phyloP scores from a whole-genome alignment of 2,888 invertebrate species.

The Chloroclystis v-ata region DNA sequence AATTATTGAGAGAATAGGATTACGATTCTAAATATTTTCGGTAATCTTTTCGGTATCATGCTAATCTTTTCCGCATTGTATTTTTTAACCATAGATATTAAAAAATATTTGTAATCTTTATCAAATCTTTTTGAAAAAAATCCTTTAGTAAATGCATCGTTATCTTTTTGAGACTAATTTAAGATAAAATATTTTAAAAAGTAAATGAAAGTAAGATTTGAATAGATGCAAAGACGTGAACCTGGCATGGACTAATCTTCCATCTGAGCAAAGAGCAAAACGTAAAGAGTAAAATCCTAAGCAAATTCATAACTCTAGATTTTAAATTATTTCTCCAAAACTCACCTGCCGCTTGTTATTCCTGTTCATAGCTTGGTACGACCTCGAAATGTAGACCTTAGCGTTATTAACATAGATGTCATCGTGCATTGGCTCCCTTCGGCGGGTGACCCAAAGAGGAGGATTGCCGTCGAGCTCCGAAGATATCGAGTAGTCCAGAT shows the following conservation, averaged over 20 bases:
- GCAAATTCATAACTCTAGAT: neutral
- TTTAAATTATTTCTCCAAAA: neutral
- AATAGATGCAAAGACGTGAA: neutral
- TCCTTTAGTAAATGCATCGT: no score
- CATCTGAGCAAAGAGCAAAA: neutral
- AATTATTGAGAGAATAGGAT: no score
- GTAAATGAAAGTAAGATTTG: neutral
- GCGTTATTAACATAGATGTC: conserved; percentile 94
- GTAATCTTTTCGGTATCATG: no score
- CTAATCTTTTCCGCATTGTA: no score
- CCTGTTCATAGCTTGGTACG: conserved; percentile 80
- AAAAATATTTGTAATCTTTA: no score
- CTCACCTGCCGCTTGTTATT: conserved; percentile 65
- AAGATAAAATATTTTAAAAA: neutral
- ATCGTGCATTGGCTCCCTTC: conserved; percentile 78
- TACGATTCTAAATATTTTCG: no score
- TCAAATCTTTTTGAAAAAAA: no score
- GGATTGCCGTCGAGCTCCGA: conserved; percentile 91
- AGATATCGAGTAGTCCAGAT: conserved; percentile 83
- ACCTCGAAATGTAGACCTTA: conserved; percentile 82
- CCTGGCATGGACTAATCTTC: neutral
- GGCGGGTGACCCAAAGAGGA: conserved; percentile 89
- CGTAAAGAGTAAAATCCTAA: neutral
- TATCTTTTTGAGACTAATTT: no score
- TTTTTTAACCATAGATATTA: no score